Evolutionary conservation across 1,140 invertebrate genomes (phyloP).

Genomic region (Lethocerus indicus): DNA sequence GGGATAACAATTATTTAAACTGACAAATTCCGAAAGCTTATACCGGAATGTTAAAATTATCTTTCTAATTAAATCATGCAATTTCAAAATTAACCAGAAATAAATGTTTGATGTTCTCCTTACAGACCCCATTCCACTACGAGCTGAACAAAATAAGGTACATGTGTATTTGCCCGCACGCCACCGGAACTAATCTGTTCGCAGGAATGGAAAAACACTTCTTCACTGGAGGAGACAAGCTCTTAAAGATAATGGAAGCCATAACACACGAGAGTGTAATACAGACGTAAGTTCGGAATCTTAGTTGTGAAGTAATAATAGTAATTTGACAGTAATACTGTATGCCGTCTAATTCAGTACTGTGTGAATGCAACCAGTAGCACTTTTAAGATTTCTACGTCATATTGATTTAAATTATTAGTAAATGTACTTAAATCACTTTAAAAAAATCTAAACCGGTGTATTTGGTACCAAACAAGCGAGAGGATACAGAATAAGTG

Average conservation of each 20-base stretch:
- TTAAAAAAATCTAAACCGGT: background rate
- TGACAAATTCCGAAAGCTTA: too few species aligned
- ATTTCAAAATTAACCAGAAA: too few species aligned
- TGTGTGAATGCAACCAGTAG: background rate
- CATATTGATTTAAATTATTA: background rate
- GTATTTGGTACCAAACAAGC: too few species aligned
- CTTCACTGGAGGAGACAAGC: background rate
- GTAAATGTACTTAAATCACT: background rate
- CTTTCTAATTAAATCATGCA: too few species aligned
- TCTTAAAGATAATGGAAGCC: background rate
- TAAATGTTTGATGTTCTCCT: background rate
- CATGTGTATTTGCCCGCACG: slow-evolving; percentile 8
- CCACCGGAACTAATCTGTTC: slow-evolving; percentile 1
- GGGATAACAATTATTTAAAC: too few species aligned
- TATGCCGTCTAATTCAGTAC: background rate
- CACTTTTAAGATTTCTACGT: too few species aligned
- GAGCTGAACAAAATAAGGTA: slow-evolving; percentile 7
- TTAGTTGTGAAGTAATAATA: background rate
- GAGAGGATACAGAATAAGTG: too few species aligned
- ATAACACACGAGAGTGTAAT: background rate
- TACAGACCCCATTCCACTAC: slow-evolving; percentile 8
- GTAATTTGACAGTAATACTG: background rate
- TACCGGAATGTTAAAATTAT: too few species aligned
- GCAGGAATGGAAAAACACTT: background rate
- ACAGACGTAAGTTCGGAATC: slow-evolving; percentile 1